Evolutionary conservation across 1,140 invertebrate species (phyloP).

Genomic region (Scylla paramamosain): DNA sequence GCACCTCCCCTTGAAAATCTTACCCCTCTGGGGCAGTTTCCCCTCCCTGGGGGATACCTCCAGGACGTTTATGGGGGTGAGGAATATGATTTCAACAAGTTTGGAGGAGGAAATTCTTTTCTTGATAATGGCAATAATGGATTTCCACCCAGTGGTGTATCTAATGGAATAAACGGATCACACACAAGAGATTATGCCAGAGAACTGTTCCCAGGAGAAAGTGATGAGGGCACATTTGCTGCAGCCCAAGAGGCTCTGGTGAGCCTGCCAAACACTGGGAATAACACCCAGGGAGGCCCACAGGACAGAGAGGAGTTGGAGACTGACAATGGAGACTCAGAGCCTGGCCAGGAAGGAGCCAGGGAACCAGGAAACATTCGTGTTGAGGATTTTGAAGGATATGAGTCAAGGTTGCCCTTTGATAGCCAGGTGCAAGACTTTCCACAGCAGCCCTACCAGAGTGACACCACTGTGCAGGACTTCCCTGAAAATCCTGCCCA

Average conservation of each 20-base stretch:
- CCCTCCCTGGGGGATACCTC: constrained; percentile 47
- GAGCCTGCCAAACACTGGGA: background rate
- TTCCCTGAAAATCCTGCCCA: background rate
- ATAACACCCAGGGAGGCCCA: background rate
- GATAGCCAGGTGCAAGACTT: background rate
- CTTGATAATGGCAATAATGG: background rate
- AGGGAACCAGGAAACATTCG: background rate
- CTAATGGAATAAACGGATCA: constrained; percentile 31
- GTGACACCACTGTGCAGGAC: background rate
- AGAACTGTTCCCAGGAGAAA: constrained; percentile 41
- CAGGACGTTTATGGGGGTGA: background rate
- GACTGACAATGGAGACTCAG: background rate
- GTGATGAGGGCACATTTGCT: background rate
- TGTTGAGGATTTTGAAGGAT: background rate
- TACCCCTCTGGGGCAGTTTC: constrained; percentile 59
- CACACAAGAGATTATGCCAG: constrained; percentile 45
- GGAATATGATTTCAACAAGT: background rate
- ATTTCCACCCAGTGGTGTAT: background rate
- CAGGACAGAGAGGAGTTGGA: background rate
- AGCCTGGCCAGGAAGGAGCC: background rate
- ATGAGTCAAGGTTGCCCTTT: background rate
- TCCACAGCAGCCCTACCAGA: background rate
- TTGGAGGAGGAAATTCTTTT: background rate
- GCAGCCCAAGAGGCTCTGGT: constrained; percentile 30
- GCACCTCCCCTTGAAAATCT: constrained; percentile 53